Evolutionary conservation across 2,797 vertebrate genomes (phyloP).

Genomic region (Macroramphosus scolopax): DNA sequence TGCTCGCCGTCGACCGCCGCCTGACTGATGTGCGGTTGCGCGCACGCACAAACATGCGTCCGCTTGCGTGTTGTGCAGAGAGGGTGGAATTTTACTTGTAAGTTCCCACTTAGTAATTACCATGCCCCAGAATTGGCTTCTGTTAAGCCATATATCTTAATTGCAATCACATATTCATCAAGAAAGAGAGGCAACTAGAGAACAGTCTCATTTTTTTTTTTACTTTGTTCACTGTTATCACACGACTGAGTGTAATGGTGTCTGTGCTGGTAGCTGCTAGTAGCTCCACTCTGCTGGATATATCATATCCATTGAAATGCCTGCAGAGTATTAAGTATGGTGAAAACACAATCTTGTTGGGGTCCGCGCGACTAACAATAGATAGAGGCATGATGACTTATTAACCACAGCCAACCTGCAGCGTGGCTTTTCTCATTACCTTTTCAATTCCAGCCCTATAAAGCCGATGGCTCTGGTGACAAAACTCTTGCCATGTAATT

Average conservation of each 20-base stretch:
- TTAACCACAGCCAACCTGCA: conserved; percentile 78
- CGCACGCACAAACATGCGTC: conserved; percentile 20
- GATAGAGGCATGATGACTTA: conserved; percentile 78
- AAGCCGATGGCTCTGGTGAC: conserved; percentile 73
- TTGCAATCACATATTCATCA: conserved; percentile 75
- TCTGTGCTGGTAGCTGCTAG: conserved; percentile 63
- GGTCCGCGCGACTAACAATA: conserved; percentile 70
- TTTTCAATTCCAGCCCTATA: conserved; percentile 71
- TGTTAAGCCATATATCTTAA: conserved; percentile 74
- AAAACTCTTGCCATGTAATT: conserved; percentile 80
- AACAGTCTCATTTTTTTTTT: conserved; percentile 71
- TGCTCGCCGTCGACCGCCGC: conserved; percentile 33
- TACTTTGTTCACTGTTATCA: conserved; percentile 75
- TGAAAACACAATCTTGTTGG: conserved; percentile 64
- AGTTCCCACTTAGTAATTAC: conserved; percentile 68
- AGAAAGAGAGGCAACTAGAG: conserved; percentile 58
- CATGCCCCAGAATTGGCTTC: conserved; percentile 50
- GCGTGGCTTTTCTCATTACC: conserved; percentile 79
- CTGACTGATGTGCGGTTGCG: too few species aligned
- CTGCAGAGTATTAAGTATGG: conserved; percentile 64
- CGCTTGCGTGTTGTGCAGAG: conserved; percentile 26
- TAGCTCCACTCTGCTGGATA: conserved; percentile 43
- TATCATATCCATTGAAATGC: conserved; percentile 71
- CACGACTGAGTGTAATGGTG: conserved; percentile 69
- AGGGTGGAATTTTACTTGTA: conserved; percentile 51